These are phyloP conservation scores for Oophaga sylvatica DNA, from an alignment of 2,797 vertebrate genomes.

Conservation along the genomic window DNA sequence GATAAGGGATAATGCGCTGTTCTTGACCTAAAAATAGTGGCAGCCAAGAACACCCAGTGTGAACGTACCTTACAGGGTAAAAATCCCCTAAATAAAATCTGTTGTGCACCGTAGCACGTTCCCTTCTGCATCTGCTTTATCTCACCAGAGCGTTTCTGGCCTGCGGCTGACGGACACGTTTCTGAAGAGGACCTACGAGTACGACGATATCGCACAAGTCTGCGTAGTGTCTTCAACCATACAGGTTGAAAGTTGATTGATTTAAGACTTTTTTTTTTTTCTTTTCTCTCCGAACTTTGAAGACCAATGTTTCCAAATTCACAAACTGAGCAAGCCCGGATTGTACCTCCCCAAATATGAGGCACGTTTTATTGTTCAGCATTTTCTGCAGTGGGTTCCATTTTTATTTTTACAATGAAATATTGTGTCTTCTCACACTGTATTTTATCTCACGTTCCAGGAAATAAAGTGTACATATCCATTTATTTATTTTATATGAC, in stretches of 20 bases:
- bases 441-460: slow-evolving; percentile 58
- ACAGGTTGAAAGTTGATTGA: slow-evolving; percentile 78
- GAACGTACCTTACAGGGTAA: too few relatives aligned
- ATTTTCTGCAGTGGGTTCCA: slow-evolving; percentile 62
- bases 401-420: slow-evolving; percentile 70
- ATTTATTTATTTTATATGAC: slow-evolving; percentile 35
- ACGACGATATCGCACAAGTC: slow-evolving; percentile 97
- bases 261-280: slow-evolving; percentile 11
- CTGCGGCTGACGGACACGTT: slow-evolving; percentile 95
- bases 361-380: slow-evolving; percentile 66
- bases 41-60: too few relatives aligned
- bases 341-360: slow-evolving; percentile 37
- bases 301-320: slow-evolving; percentile 73
- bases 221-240: slow-evolving; percentile 90
- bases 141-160: slow-evolving; percentile 90
- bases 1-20: neutral
- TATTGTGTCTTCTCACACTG: slow-evolving; percentile 38
- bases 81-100: too few relatives aligned
- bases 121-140: slow-evolving; percentile 46
- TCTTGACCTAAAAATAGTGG: too few relatives aligned
- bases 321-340: neutral
- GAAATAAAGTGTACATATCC: slow-evolving; percentile 56
- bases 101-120: neutral
- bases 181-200: slow-evolving; percentile 97
- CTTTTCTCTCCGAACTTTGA: slow-evolving; percentile 60